These are phyloP conservation scores for Lithophane ornitopus DNA, from an alignment of 2,888 invertebrate genomes.

Conservation along the genomic window DNA sequence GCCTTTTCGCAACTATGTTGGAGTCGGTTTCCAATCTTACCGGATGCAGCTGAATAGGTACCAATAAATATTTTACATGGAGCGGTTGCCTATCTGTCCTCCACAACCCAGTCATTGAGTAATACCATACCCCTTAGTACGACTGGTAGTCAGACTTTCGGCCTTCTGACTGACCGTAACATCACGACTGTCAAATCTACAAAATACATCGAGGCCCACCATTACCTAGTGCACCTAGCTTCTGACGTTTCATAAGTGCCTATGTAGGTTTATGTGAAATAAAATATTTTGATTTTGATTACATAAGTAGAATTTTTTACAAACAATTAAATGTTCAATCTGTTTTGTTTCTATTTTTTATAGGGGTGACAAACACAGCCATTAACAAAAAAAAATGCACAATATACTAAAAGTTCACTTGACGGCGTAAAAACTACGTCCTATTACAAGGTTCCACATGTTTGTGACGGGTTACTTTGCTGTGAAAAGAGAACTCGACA, in stretches of 20 bases:
- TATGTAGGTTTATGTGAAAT: too few relatives aligned
- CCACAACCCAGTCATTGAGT: not conserved
- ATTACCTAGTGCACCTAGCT: too few relatives aligned
- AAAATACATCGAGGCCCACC: too few relatives aligned
- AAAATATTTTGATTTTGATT: too few relatives aligned
- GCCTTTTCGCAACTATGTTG: not conserved
- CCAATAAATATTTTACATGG: not conserved
- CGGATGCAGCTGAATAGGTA: not conserved
- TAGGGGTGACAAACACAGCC: not conserved
- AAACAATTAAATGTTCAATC: not conserved
- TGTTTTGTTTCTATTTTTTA: not conserved
- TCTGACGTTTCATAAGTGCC: too few relatives aligned
- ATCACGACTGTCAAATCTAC: not conserved
- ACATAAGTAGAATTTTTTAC: too few relatives aligned
- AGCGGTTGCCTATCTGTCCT: not conserved
- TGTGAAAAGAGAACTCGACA: slow-evolving; percentile 25
- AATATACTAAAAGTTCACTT: not conserved
- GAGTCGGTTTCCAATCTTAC: not conserved
- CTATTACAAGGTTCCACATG: slow-evolving; percentile 8
- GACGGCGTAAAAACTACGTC: not conserved
- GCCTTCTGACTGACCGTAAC: not conserved
- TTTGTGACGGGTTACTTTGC: slow-evolving; percentile 22
- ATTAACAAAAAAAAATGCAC: not conserved
- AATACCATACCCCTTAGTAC: not conserved
- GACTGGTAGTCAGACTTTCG: not conserved